A percentile compares a stretch with the other conserved stretches of the same genome.
phyloP scores from a whole-genome alignment of 2,797 vertebrate species.

The Acanthis flammea region DNA sequence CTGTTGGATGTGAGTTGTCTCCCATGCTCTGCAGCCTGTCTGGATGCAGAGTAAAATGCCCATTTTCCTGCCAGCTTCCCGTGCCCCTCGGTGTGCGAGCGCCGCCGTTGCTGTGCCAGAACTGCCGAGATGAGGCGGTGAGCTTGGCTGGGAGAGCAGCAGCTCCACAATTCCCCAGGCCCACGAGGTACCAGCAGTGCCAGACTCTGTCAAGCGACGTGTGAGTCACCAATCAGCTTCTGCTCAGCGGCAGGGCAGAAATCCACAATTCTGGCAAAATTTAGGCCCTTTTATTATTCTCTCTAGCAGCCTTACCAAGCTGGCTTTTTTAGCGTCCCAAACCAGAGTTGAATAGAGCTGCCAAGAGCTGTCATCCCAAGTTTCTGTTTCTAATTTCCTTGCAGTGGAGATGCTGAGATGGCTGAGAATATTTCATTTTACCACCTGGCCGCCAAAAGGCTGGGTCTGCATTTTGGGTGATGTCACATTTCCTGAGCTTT shows the following conservation, averaged over 20 bases:
- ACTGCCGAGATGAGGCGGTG: not conserved
- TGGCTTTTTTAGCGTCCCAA: constrained; percentile 21
- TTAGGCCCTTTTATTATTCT: constrained; percentile 30
- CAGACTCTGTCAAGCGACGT: constrained; percentile 12
- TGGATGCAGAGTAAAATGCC: not conserved
- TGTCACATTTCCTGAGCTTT: constrained; percentile 59
- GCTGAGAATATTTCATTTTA: constrained; percentile 41
- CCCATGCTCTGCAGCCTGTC: not conserved
- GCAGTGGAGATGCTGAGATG: constrained; percentile 58
- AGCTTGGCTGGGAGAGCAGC: not conserved
- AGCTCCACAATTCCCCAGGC: not conserved
- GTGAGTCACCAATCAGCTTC: constrained; percentile 61
- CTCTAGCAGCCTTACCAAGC: constrained; percentile 14
- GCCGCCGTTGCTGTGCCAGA: not conserved
- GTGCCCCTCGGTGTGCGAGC: not conserved
- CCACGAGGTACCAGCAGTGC: not conserved
- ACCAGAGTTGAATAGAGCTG: not conserved
- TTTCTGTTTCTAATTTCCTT: constrained; percentile 66
- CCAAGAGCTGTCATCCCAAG: constrained; percentile 45
- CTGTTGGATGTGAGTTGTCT: not conserved
- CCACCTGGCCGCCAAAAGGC: constrained; percentile 42
- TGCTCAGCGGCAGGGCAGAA: not conserved
- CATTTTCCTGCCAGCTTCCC: not conserved
- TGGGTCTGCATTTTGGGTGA: constrained; percentile 45
- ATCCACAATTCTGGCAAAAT: constrained; percentile 56